phyloP scores from a whole-genome alignment of 2,797 vertebrate species.

The Heterohyrax brucei region DNA sequence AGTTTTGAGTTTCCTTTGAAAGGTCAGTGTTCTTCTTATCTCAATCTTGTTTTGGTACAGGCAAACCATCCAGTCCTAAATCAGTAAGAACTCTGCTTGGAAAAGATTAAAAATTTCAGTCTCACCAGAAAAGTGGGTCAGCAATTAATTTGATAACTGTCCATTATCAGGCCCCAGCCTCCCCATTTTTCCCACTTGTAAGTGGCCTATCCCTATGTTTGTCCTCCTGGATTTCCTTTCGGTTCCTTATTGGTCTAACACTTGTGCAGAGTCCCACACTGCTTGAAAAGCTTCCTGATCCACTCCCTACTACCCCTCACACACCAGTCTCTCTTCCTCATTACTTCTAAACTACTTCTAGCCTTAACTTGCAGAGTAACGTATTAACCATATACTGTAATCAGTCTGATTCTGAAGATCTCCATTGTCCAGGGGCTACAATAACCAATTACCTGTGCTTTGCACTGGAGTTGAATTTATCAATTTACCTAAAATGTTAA shows the following conservation, averaged over 20 bases:
- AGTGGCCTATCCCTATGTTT: too few species aligned
- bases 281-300: background rate
- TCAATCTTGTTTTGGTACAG: background rate
- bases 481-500: background rate
- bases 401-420: background rate
- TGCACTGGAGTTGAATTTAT: background rate
- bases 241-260: background rate
- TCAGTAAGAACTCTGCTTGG: background rate
- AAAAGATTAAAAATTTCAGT: background rate
- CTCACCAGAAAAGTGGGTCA: fast-evolving
- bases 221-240: fast-evolving
- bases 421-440: fast-evolving
- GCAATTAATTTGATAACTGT: background rate
- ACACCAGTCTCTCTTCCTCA: background rate
- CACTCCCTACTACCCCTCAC: too few species aligned
- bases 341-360: background rate
- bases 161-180: too few species aligned
- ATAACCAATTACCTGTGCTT: background rate
- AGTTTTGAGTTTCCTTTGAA: too few species aligned
- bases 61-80: background rate
- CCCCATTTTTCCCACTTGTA: fast-evolving
- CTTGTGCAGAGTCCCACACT: background rate
- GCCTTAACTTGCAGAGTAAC: background rate
- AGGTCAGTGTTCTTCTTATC: fast-evolving
- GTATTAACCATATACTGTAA: background rate